Evolutionary conservation across 2,888 invertebrate genomes (phyloP), one percentile per base, ranked within the genome.

Genomic region (Amphipyra tragopoginis): DNA sequence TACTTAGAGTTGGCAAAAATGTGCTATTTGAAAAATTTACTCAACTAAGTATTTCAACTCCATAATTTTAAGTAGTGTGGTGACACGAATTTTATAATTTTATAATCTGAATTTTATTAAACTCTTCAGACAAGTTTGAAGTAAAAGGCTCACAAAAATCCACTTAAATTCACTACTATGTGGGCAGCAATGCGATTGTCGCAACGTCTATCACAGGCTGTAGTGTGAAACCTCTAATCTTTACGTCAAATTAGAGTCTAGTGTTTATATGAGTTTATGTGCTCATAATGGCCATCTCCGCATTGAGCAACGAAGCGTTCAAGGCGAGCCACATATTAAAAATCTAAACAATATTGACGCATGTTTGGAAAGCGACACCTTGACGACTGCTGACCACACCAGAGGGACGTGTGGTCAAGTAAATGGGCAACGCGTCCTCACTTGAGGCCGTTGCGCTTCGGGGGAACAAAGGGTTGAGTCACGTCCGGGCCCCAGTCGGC

Each of bases 381-480:
- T 88, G 88, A 83, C 62, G 72, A 77, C 56, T 79, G 68, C 77
- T 82, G 85, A 81, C 78, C 79, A 82, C 81, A 79, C 75, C 64
- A 64, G 64, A 72, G 59, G 65, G 54, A 54, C 53, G 58, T 69
- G 64, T 66, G 69, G 70, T 64, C 57, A 66, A 75, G 75, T 68
- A 76, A 77, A 75, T 70, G 68, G 77, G 70, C 77, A 62, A 72
- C 71, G 69, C 79, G 83, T 86, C 81, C 84, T 88, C 78, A 79
- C 63, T 72, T 80, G 86, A 86, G 88, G 88, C 83, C 88, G 85
- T 81, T 80, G 83, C 80, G 85, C 84, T 81, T 79, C 75, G 79
- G 84, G 84, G 88, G 86, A 90, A 92, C 91, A 92, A 93, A 93
- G 92, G 91, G 89, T 89, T 92, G 90, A 93, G 86, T 93, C 92